A percentile compares a stretch with the other conserved stretches of the same genome.
phyloP scores from a whole-genome alignment of 2,888 invertebrate genomes.

The Mimumesa dahlbomi region DNA sequence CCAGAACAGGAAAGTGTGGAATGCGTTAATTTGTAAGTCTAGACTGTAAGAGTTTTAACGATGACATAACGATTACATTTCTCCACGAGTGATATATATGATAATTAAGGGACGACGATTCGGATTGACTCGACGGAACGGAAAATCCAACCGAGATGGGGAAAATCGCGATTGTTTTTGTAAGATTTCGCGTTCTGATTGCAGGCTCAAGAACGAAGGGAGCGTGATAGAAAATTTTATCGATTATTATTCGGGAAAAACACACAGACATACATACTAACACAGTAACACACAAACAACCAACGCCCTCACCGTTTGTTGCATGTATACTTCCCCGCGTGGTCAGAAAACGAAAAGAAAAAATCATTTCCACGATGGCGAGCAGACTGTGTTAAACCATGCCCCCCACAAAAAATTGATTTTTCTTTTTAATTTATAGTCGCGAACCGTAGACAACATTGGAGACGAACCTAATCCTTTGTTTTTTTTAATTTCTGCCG shows the following conservation, averaged over 20 bases:
- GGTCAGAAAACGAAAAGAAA: too few relatives aligned
- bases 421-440: slow-evolving; percentile 14
- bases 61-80: slow-evolving; percentile 3
- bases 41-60: slow-evolving; percentile 28
- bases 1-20: neutral
- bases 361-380: too few relatives aligned
- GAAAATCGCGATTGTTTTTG: neutral
- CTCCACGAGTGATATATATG: neutral
- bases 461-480: slow-evolving; percentile 51
- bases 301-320: neutral
- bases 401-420: neutral
- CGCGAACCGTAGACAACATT: slow-evolving; percentile 21
- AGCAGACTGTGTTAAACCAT: too few relatives aligned
- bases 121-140: neutral
- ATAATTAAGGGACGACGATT: slow-evolving; percentile 5
- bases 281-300: neutral
- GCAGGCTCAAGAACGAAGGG: neutral
- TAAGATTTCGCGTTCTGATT: neutral
- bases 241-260: neutral
- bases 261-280: neutral
- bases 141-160: neutral
- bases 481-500: slow-evolving; percentile 66
- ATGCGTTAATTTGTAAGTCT: slow-evolving; percentile 13
- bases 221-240: neutral
- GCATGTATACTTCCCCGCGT: neutral